A percentile compares a stretch with the other conserved stretches of the same genome.
phyloP scores from a whole-genome alignment of 2,797 vertebrate species.

The Phyllotis vaccarum region DNA sequence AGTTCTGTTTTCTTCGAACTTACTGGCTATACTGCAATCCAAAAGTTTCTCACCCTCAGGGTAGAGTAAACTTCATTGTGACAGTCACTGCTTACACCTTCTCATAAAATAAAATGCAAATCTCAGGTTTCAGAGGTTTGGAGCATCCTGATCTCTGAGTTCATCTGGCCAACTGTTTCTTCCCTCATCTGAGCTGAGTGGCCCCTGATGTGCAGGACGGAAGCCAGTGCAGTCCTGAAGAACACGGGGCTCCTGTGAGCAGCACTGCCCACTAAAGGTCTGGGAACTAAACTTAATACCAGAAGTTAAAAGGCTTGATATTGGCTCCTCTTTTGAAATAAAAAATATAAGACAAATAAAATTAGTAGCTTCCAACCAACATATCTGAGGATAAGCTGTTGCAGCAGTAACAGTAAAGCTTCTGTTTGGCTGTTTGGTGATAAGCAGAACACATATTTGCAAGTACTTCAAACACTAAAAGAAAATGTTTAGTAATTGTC shows the following conservation, averaged over 20 bases:
- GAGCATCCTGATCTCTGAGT: background rate
- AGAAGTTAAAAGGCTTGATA: background rate
- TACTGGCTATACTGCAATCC: background rate
- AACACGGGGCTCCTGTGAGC: background rate
- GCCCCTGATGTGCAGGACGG: background rate
- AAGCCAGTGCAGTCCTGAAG: background rate
- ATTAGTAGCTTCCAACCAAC: background rate
- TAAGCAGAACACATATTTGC: background rate
- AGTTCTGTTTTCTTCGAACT: background rate
- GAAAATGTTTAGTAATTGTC: background rate
- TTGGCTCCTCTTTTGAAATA: conserved; percentile 9
- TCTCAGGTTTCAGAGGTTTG: background rate
- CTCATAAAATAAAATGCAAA: background rate
- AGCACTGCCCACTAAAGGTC: no score
- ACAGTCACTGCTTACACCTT: background rate
- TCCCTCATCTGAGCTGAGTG: background rate
- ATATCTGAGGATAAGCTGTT: background rate
- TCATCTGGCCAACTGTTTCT: background rate
- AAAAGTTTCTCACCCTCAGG: background rate
- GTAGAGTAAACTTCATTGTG: background rate
- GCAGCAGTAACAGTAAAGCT: background rate
- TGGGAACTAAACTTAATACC: background rate
- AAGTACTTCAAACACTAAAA: conserved; percentile 31
- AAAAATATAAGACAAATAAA: conserved; percentile 34
- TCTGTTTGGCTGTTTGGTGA: background rate